Percentiles rank a stretch among this genome's conserved stretches.
phyloP scores from a whole-genome alignment of 2,797 vertebrate genomes.

The Diglossa cyanea region DNA sequence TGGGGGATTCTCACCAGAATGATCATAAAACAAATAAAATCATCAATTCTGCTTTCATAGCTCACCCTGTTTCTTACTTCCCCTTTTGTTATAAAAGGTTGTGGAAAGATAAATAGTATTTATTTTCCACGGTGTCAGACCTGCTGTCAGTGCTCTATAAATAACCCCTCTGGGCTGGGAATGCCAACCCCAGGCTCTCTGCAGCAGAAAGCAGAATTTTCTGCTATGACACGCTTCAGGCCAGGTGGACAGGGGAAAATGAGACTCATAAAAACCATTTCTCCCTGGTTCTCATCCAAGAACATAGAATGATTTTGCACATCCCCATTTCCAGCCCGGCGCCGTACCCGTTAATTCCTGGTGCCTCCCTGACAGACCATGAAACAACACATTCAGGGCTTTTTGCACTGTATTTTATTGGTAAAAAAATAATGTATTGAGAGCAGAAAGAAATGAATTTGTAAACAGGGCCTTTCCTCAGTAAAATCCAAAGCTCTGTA shows the following conservation, averaged over 20 bases:
- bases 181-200: neutral
- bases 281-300: neutral
- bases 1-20: neutral
- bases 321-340: neutral
- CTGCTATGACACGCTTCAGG: neutral
- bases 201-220: neutral
- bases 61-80: neutral
- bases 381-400: accelerated
- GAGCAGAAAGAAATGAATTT: neutral
- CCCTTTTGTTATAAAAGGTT: neutral
- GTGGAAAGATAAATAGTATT: neutral
- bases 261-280: neutral
- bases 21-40: neutral
- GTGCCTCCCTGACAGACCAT: neutral
- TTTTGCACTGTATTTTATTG: neutral
- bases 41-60: neutral
- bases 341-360: accelerated
- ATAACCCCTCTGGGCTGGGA: neutral
- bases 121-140: neutral
- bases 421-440: neutral
- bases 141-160: neutral
- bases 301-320: neutral
- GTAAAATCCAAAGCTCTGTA: neutral
- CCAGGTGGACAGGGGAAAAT: neutral
- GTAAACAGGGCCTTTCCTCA: neutral